These are phyloP conservation scores for Romanomermis culicivorax DNA, from an alignment of 2,888 invertebrate species.

Conservation along the genomic window DNA sequence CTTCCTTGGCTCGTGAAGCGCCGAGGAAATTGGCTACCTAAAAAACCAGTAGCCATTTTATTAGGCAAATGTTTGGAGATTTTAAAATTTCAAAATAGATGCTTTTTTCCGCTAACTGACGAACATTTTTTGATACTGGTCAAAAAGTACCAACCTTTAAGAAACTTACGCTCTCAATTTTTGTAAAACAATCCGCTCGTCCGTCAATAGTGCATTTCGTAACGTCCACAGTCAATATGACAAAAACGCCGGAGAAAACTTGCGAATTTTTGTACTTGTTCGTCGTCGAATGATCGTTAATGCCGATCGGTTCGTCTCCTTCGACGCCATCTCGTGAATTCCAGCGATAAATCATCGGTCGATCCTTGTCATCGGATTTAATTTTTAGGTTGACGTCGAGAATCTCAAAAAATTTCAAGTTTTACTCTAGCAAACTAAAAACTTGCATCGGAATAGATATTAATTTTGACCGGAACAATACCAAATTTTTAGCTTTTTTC, in stretches of 20 bases:
- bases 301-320: neutral
- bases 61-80: neutral
- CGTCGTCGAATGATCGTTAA: neutral
- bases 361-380: constrained; percentile 15
- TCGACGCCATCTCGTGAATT: constrained; percentile 11
- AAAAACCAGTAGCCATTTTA: neutral
- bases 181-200: constrained; percentile 16
- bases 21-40: constrained; percentile 18
- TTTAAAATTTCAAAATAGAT: neutral
- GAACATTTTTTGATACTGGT: neutral
- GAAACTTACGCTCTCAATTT: constrained; percentile 15
- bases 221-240: constrained; percentile 15
- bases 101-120: neutral
- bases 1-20: constrained; percentile 18
- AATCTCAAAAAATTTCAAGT: constrained; percentile 5
- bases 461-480: too few relatives aligned
- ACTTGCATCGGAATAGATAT: too few relatives aligned
- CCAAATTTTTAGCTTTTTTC: too few relatives aligned
- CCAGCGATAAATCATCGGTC: constrained; percentile 21
- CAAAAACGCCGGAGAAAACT: constrained; percentile 8
- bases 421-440: too few relatives aligned
- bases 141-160: neutral
- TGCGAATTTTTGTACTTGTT: neutral
- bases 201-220: constrained; percentile 11
- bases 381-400: constrained; percentile 18